Conservation (phyloP, 1,140 invertebrate species). For the Homarus americanus region DNA sequence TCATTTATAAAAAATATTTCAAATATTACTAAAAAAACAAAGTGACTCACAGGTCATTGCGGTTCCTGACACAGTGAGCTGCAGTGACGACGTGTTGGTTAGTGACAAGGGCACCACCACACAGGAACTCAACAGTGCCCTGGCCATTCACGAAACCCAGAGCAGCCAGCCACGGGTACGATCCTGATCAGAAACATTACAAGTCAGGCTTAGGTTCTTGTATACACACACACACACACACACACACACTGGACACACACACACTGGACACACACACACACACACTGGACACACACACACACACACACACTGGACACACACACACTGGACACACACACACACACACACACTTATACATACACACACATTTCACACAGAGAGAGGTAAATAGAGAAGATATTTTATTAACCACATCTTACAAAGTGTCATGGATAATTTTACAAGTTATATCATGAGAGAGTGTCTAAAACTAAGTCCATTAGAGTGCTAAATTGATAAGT, state of each 20-base stretch:
- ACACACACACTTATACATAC: background rate
- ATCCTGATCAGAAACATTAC: conserved; percentile 78
- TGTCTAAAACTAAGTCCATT: too few species aligned
- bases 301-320: conserved; percentile 3
- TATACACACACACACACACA: conserved; percentile 18
- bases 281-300: background rate
- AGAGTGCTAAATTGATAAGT: too few species aligned
- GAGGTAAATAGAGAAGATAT: too few species aligned
- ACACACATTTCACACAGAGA: too few species aligned
- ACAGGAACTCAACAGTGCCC: conserved; percentile 82
- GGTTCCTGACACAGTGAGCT: conserved; percentile 86
- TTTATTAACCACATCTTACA: too few species aligned
- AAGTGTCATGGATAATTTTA: too few species aligned
- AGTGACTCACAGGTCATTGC: conserved; percentile 57
- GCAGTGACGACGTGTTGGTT: conserved; percentile 88
- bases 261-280: background rate
- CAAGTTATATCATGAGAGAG: too few species aligned
- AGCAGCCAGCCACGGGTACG: conserved; percentile 86
- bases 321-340: background rate
- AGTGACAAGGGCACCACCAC: conserved; percentile 89
- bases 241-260: background rate
- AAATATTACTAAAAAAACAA: background rate
- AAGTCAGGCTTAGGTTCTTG: background rate
- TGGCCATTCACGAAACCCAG: conserved; percentile 83
- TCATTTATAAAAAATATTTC: too few species aligned